Conservation (phyloP, 2,888 invertebrate species). For the Epinotia brunnichana region DNA sequence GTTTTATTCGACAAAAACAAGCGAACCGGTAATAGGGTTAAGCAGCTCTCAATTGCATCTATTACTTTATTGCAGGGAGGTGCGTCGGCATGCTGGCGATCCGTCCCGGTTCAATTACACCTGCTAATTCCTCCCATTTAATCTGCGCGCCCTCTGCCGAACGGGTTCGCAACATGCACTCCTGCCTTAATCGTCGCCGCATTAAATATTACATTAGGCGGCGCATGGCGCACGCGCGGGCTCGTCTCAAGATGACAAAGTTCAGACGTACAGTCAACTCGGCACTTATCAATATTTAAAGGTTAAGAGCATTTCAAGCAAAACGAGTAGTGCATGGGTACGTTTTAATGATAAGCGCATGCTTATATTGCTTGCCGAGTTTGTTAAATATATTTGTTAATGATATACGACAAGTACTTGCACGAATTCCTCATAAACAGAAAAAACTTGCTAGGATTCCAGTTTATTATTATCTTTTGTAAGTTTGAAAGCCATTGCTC, state of each 20-base stretch:
- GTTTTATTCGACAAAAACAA: background rate
- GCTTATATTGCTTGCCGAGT: background rate
- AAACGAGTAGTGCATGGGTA: conserved; percentile 18
- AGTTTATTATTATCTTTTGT: too few relatives aligned
- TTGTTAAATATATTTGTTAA: background rate
- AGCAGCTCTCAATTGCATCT: conserved; percentile 12
- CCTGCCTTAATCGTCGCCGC: conserved; percentile 44
- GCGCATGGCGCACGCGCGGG: conserved; percentile 39
- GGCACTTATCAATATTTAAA: conserved; percentile 41
- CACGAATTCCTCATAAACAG: background rate
- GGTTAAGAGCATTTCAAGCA: conserved; percentile 17
- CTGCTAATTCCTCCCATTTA: conserved; percentile 40
- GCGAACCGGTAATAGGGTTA: background rate
- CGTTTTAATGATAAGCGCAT: conserved; percentile 11
- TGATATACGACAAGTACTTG: background rate
- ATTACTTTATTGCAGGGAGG: conserved; percentile 17
- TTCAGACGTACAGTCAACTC: conserved; percentile 41
- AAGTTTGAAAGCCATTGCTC: background rate
- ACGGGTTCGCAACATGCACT: conserved; percentile 42
- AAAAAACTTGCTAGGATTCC: background rate
- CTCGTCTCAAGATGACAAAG: conserved; percentile 44
- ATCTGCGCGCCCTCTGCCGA: conserved; percentile 35
- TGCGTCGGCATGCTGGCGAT: conserved; percentile 17
- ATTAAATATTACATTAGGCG: conserved; percentile 43
- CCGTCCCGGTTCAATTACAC: conserved; percentile 36